phyloP scores from a whole-genome alignment of 1,140 invertebrate genomes.

The Anastrepha ludens region DNA sequence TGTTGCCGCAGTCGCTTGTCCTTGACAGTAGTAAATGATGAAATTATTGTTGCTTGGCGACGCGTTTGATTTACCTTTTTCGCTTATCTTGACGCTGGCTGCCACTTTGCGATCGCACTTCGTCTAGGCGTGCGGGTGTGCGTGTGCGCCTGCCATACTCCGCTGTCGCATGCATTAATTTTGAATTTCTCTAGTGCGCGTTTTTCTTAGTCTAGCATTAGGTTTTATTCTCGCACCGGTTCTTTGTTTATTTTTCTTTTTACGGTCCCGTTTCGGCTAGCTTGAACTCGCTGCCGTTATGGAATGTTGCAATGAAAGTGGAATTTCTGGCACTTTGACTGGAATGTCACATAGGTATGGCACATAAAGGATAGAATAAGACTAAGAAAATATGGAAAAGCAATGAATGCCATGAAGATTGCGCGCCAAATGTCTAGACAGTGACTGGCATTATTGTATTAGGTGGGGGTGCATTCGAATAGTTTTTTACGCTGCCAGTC shows the following conservation, averaged over 20 bases:
- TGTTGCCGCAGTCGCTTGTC: neutral
- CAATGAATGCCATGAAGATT: conserved; percentile 13
- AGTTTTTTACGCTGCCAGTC: neutral
- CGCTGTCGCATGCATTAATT: conserved; percentile 8
- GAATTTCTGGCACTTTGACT: conserved; percentile 51
- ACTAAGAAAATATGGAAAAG: conserved; percentile 14
- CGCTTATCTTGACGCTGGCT: neutral
- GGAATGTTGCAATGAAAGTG: conserved; percentile 52
- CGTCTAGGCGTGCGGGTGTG: neutral
- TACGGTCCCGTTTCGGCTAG: neutral
- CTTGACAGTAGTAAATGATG: conserved; percentile 38
- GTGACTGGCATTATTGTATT: neutral
- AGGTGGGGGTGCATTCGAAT: neutral
- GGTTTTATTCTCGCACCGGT: neutral
- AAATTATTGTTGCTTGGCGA: conserved; percentile 33
- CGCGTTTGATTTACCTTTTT: conserved; percentile 38
- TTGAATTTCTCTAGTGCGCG: neutral
- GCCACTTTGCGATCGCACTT: neutral
- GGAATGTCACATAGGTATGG: conserved; percentile 35
- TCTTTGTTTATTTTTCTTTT: neutral
- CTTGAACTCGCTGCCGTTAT: neutral
- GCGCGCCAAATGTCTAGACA: conserved; percentile 44
- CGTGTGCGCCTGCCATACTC: neutral
- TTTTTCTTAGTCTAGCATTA: conserved; percentile 16
- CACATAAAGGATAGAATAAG: neutral